Percentiles rank a stretch among this genome's conserved stretches.
Conservation (phyloP, 2,797 vertebrate genomes). For the Rousettus madagascariensis region DNA sequence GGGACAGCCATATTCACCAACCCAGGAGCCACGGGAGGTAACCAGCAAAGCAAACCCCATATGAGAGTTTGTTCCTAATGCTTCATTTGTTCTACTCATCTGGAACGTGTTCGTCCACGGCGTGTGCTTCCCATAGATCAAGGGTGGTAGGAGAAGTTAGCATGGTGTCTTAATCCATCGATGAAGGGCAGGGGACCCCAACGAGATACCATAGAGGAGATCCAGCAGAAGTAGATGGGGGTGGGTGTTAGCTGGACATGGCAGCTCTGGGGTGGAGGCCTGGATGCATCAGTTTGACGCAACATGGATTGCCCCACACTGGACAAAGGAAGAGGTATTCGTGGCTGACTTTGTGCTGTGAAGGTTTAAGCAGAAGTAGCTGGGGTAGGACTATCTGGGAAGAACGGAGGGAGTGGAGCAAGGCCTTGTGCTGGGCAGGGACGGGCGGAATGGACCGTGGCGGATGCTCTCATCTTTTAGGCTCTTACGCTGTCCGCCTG, state of each 20-base stretch:
- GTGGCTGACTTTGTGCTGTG: neutral
- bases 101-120: rapidly evolving
- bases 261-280: neutral
- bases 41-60: rapidly evolving
- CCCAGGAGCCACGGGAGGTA: neutral
- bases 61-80: rapidly evolving
- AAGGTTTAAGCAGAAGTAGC: neutral
- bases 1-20: neutral
- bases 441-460: too few relatives aligned
- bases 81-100: rapidly evolving
- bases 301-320: rapidly evolving
- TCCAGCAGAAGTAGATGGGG: neutral
- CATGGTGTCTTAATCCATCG: rapidly evolving
- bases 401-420: neutral
- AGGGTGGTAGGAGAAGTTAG: neutral
- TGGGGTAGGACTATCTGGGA: rapidly evolving
- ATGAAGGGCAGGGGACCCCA: neutral
- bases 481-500: rapidly evolving
- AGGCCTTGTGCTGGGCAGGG: neutral
- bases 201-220: neutral
- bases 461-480: neutral
- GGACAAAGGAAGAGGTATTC: neutral
- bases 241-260: too few relatives aligned
- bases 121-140: rapidly evolving
- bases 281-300: rapidly evolving